phyloP scores from a whole-genome alignment of 2,113 vertebrate species.

The Haplochromis vanheusdeni region DNA sequence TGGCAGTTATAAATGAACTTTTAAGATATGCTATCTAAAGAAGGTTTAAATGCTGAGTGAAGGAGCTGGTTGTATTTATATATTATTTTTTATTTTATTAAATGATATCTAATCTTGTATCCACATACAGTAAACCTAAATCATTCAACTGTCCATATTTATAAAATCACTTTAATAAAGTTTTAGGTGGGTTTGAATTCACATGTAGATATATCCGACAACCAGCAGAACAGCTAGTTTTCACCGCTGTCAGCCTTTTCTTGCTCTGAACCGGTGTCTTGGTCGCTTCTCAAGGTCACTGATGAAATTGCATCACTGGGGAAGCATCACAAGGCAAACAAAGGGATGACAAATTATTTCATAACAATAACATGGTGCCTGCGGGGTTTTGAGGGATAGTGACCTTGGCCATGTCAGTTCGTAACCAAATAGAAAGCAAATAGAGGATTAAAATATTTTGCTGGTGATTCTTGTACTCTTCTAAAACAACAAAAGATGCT shows the following conservation, averaged over 20 bases:
- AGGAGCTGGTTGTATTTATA: neutral
- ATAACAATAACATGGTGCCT: neutral
- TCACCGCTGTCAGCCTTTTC: neutral
- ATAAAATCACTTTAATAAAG: neutral
- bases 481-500: neutral
- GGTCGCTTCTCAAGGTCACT: conserved; percentile 46
- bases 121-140: neutral
- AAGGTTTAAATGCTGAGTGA: neutral
- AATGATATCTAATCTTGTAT: neutral
- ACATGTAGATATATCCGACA: neutral
- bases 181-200: neutral
- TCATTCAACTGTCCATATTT: neutral
- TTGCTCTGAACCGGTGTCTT: neutral
- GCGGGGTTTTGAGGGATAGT: neutral
- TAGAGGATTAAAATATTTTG: neutral
- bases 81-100: neutral
- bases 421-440: neutral
- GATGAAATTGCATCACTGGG: neutral
- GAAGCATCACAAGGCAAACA: neutral
- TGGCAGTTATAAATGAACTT: neutral
- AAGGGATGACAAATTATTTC: neutral
- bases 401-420: neutral
- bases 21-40: neutral
- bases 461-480: neutral
- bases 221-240: neutral